Evolutionary conservation across 2,797 vertebrate species (phyloP).

Genomic region (Aldrovandia affinis): DNA sequence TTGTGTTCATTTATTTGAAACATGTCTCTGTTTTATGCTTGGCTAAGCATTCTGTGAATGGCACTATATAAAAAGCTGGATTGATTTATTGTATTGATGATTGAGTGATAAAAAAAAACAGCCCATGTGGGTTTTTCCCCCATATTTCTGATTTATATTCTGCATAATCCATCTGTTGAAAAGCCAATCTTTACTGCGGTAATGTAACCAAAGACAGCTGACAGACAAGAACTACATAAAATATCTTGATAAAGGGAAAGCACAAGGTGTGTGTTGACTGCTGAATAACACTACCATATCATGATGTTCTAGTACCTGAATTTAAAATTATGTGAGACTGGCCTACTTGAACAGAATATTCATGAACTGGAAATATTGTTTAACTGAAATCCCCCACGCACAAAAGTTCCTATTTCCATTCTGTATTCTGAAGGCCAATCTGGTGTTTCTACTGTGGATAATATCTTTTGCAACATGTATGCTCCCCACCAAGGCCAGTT

Average conservation of each 20-base stretch:
- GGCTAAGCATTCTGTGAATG: background rate
- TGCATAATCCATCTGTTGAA: background rate
- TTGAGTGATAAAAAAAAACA: background rate
- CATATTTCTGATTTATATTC: background rate
- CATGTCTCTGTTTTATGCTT: background rate
- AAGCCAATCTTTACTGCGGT: background rate
- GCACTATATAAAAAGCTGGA: background rate
- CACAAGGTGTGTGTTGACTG: background rate
- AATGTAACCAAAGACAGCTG: background rate
- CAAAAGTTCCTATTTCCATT: background rate
- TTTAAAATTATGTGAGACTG: background rate
- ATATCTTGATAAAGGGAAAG: slow-evolving; percentile 18
- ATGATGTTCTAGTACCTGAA: background rate
- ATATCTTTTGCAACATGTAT: background rate
- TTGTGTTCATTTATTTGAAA: background rate
- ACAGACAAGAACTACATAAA: slow-evolving; percentile 4
- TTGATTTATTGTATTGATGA: background rate
- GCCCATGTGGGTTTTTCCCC: background rate
- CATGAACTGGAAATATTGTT: background rate
- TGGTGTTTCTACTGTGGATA: background rate
- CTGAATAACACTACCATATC: background rate
- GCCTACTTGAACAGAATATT: background rate
- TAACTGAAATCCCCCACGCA: slow-evolving; percentile 8
- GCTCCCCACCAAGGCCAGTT: background rate
- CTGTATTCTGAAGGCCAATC: background rate